phyloP scores from a whole-genome alignment of 2,113 vertebrate genomes.

The Rattus rattus region DNA sequence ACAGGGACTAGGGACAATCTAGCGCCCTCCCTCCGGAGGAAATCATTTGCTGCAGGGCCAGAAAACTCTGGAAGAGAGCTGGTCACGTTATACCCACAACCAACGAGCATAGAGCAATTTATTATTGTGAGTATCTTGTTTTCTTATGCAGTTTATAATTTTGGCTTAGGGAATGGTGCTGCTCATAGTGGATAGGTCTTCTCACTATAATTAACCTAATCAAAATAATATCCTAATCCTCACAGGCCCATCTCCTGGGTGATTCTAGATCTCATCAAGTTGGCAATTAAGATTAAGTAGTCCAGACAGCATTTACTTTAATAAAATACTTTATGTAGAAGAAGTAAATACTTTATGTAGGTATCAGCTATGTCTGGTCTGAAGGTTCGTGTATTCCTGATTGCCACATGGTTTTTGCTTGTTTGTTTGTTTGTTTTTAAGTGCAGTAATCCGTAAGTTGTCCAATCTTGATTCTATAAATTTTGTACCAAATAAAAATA shows the following conservation, averaged over 20 bases:
- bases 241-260: neutral
- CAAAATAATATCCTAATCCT: neutral
- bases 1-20: too few species aligned
- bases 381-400: neutral
- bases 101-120: neutral
- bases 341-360: neutral
- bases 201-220: neutral
- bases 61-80: neutral
- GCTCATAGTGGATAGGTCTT: neutral
- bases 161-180: neutral
- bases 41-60: too few species aligned
- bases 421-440: neutral
- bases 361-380: neutral
- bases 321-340: conserved; percentile 28
- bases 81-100: neutral
- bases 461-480: neutral
- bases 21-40: too few species aligned
- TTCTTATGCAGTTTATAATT: neutral
- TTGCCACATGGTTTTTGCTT: neutral
- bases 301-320: neutral
- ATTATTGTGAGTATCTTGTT: neutral
- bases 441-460: neutral
- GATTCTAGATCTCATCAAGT: neutral
- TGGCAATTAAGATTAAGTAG: neutral
- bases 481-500: neutral